phyloP scores from a whole-genome alignment of 2,888 invertebrate genomes.

The Embidobia sp. region DNA sequence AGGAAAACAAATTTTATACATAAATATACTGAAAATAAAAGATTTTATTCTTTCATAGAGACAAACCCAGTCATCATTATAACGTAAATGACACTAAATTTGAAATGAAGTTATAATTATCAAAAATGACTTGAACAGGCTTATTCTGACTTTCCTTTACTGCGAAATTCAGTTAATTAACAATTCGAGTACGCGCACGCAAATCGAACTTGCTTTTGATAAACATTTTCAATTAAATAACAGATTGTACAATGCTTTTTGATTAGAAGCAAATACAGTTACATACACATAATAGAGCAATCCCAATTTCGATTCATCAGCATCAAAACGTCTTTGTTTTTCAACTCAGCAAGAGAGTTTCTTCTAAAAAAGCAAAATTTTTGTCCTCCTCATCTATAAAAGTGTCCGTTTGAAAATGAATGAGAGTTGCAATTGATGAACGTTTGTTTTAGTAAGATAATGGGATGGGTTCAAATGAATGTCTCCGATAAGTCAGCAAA shows the following conservation, averaged over 20 bases:
- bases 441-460: slow-evolving; percentile 53
- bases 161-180: too few species aligned
- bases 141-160: too few species aligned
- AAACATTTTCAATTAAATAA: slow-evolving; percentile 12
- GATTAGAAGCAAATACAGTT: neutral
- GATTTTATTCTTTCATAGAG: too few species aligned
- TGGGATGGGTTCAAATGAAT: slow-evolving; percentile 53
- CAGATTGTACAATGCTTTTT: neutral
- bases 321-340: slow-evolving; percentile 42
- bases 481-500: slow-evolving; percentile 58
- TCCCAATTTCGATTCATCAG: slow-evolving; percentile 30
- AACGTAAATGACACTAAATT: too few species aligned
- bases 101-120: too few species aligned
- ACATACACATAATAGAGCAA: neutral
- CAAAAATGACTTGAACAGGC: too few species aligned
- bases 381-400: slow-evolving; percentile 48
- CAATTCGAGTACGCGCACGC: neutral
- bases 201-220: neutral
- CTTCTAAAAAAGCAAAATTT: slow-evolving; percentile 42
- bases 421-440: slow-evolving; percentile 58
- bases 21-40: too few species aligned
- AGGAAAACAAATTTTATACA: too few species aligned
- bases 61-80: too few species aligned
- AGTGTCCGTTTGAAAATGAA: slow-evolving; percentile 49
- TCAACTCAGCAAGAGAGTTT: slow-evolving; percentile 34